These are phyloP conservation scores for Craterocephalus amniculus DNA, from an alignment of 2,797 vertebrate genomes.

Conservation along the genomic window DNA sequence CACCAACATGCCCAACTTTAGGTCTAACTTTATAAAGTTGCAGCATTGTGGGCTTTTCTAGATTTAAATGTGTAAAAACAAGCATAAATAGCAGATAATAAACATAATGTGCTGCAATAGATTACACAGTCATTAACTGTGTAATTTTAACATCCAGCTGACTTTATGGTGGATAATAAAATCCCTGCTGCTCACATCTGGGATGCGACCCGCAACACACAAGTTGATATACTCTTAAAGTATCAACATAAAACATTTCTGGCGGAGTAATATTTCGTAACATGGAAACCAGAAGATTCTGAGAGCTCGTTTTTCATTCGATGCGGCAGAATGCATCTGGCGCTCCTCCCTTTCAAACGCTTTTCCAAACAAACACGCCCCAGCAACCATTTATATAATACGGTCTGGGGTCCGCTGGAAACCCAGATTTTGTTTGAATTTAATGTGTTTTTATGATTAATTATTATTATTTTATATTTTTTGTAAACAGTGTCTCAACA, in stretches of 20 bases:
- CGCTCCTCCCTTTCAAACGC: neutral
- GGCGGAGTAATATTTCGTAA: neutral
- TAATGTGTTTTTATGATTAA: no score
- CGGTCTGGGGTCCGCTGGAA: no score
- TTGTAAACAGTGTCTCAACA: no score
- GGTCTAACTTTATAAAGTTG: neutral
- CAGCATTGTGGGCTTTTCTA: neutral
- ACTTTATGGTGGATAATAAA: neutral
- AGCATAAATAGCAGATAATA: neutral
- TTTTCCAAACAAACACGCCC: neutral
- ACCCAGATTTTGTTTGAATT: no score
- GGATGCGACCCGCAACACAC: accelerated
- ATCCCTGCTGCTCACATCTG: neutral
- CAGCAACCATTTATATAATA: neutral
- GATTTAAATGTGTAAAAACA: neutral
- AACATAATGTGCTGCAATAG: no score
- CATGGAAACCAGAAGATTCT: neutral
- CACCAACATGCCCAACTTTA: neutral
- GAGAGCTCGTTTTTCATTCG: neutral
- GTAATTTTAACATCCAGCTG: neutral
- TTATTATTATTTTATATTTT: no score
- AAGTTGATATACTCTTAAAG: neutral
- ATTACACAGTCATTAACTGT: no score
- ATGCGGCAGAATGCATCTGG: neutral
- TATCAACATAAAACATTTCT: neutral